Base-by-base conservation (phyloP, 2,113 vertebrate species). In the Alces alces region DNA sequence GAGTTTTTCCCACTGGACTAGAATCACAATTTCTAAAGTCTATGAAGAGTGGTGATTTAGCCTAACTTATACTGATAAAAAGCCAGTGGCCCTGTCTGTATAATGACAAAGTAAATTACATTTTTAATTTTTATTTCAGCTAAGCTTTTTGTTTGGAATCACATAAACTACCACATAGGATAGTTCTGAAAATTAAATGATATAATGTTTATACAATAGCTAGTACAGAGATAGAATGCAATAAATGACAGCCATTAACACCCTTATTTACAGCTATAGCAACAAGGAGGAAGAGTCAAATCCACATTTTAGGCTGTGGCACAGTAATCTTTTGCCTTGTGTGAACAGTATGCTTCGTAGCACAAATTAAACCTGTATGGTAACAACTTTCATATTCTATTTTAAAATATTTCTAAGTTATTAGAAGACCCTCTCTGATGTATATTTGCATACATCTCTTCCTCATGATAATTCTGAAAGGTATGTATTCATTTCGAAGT, bases 381-480 rank as follows among this genome's bases (percentile, higher is more conserved):
- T 43, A 92, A 47, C 14, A 80, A 85, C n/a, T 84, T 88, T 79
- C 6, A 33, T 87, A 19, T 57, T 85, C 64, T 58, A 84, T 52
- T 47, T 86, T 50, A 36, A 90, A 95, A 43, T 45, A 84, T 52
- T 86, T 95, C 86, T n/a, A 21, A 91, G 36, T 66, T 82, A 82
- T 66, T 82, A 16, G 88, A 10, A 66, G 19, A 10, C 3, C 2
- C 70, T 91, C 61, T 76, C n/a, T 93, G 5, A 8, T 27, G 33
- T 97, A 87, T 73, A 60, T 83, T 57, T 91, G 12, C 10, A 33
- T 33, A 39, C 16, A n/a, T n/a, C 10, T 5, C 64, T 96, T 73
- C 95, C n/a, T 96, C n/a, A 25, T 64, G 84, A 91, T 30, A 36
- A 82, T 93, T 86, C 58, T 91, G 28, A 84, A 96, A 66, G 8